A percentile compares a stretch with the other conserved stretches of the same genome.
Evolutionary conservation across 37 sponge, comb jelly and placozoan species (phyloP).

Genomic region (Aplysina aerophoba): DNA sequence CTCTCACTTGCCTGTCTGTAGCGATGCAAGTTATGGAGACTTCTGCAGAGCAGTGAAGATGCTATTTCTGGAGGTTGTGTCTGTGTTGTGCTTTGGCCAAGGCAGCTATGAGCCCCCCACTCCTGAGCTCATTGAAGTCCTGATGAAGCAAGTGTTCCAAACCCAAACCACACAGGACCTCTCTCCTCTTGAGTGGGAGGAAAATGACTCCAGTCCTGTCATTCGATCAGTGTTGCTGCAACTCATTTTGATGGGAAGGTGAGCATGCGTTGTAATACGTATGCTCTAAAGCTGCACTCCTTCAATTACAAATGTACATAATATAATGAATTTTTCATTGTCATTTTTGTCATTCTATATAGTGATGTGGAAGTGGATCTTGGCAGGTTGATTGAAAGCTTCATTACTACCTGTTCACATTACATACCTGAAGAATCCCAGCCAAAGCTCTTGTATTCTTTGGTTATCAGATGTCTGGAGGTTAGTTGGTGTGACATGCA

Average conservation of each 20-base stretch:
- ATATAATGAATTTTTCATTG: too few species aligned
- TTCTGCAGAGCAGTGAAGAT: conserved; percentile 16
- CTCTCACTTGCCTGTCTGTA: neutral
- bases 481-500: too few species aligned
- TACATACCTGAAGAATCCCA: too few species aligned
- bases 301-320: too few species aligned
- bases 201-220: conserved; percentile 47
- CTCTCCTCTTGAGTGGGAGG: conserved; percentile 38
- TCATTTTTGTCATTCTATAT: too few species aligned
- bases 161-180: conserved; percentile 49
- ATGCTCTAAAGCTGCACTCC: too few species aligned
- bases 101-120: conserved; percentile 48
- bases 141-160: conserved; percentile 63
- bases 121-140: conserved; percentile 50
- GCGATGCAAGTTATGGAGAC: neutral
- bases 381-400: too few species aligned
- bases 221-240: conserved; percentile 71
- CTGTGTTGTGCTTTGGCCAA: conserved; percentile 70
- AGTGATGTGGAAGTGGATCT: too few species aligned
- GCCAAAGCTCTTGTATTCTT: too few species aligned
- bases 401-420: too few species aligned
- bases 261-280: too few species aligned
- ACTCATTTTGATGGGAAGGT: conserved; percentile 60
- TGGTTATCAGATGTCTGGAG: too few species aligned
- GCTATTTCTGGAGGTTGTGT: conserved; percentile 70